Base-by-base conservation (phyloP, 2,113 vertebrate species). In the Callipepla squamata region DNA sequence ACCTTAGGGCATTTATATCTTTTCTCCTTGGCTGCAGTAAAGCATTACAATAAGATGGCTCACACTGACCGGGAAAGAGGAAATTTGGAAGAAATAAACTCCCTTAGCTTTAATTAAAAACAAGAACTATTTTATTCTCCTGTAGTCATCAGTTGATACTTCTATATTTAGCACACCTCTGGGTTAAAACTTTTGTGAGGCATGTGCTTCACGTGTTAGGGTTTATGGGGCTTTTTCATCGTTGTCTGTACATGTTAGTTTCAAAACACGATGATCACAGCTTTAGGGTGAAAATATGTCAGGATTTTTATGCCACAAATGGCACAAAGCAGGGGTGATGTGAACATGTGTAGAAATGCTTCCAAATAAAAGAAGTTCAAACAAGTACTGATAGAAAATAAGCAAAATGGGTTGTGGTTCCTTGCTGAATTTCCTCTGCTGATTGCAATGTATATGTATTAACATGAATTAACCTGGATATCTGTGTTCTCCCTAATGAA, bases 1-100 rank as follows among this genome's bases (percentile, higher is more conserved):
- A 94, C 89, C 70, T 85, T 89, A 95, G 85, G 87, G 70, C 74
- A 79, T 93, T 96, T n/a, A 26, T 89, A 92, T 95, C 50, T 97
- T 93, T 92, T 91, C 92, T 93, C 73, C 72, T 6, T 13, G 82
- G 69, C 81, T 85, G 88, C 95, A 96, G 87, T 92, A 96, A 93
- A 93, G 50, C 69, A 50, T 50, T 88, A 32, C 25, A 58, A 62
- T 90, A 77, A 95, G 93, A 92, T 68, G 83, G 51, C 58, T 90
- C 88, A 90, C 50, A 69, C 57, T 94, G 78, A 76, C 62, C 73
- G 20, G 36, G 55, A n/a, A 74, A 76, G 67, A 87, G 59, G 78
- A 66, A 80, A 32, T 79, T 85, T 83, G 77, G 69, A 93, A 92
- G 80, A 91, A 97, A 95, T 76, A 89, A 93, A 92, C 30, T 88